A percentile compares a stretch with the other conserved stretches of the same genome.
Evolutionary conservation across 2,113 vertebrate species (phyloP).

Genomic region (Macroglossus sobrinus): DNA sequence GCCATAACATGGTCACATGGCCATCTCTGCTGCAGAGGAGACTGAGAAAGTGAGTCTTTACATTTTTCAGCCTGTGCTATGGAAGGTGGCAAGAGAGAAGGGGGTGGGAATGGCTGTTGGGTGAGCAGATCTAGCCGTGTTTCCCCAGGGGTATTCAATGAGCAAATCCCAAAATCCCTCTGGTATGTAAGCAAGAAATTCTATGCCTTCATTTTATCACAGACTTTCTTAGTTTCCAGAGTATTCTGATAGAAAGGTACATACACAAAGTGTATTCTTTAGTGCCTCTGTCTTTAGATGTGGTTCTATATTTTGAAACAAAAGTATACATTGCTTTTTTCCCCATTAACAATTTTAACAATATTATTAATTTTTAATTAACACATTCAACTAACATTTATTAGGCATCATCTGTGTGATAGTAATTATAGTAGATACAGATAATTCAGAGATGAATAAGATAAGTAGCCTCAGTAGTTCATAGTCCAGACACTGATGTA

Average conservation of each 20-base stretch:
- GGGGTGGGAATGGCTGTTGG: not conserved
- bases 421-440: not conserved
- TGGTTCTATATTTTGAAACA: slow-evolving; percentile 19
- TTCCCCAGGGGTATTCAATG: not conserved
- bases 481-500: not conserved
- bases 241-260: not conserved
- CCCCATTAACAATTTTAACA: not conserved
- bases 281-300: not conserved
- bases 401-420: not conserved
- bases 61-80: not conserved
- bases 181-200: not conserved
- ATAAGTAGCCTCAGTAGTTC: not conserved
- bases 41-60: not conserved
- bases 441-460: not conserved
- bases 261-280: not conserved
- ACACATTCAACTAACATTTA: not conserved
- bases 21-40: not conserved
- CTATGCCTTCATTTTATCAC: not conserved
- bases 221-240: not conserved
- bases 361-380: not conserved
- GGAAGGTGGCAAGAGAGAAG: not conserved
- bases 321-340: not conserved
- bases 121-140: not conserved
- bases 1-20: not conserved
- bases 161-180: not conserved